Conservation (phyloP, 2,113 vertebrate genomes). For the Onychorhynchus coronatus region DNA sequence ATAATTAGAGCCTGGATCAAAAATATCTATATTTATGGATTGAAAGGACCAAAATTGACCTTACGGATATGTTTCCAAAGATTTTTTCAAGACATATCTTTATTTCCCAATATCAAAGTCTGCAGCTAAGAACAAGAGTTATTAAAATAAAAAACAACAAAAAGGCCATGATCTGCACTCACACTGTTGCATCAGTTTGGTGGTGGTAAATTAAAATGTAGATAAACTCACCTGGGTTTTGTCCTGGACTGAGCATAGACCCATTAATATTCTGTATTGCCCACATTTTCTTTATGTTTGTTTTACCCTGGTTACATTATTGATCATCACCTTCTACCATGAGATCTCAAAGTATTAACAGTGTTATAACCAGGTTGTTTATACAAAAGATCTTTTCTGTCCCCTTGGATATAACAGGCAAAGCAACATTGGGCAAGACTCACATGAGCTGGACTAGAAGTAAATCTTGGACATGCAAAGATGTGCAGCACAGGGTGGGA, state of each 20-base stretch:
- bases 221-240: background rate
- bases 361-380: background rate
- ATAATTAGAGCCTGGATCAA: background rate
- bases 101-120: background rate
- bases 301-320: background rate
- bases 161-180: background rate
- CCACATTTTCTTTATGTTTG: background rate
- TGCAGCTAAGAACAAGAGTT: background rate
- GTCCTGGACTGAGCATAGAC: background rate
- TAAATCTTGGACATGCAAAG: background rate
- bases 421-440: background rate
- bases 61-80: background rate
- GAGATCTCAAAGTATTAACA: background rate
- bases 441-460: background rate
- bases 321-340: background rate
- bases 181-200: background rate
- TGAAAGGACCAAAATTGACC: background rate
- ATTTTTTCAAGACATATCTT: background rate
- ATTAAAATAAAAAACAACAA: background rate
- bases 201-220: background rate
- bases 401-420: background rate
- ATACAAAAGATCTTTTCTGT: background rate
- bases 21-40: background rate
- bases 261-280: background rate
- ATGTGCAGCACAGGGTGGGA: background rate